Percentiles rank a stretch among this genome's conserved stretches.
Evolutionary conservation across 2,113 vertebrate species (phyloP).

Genomic region (Girardinichthys multiradiatus): DNA sequence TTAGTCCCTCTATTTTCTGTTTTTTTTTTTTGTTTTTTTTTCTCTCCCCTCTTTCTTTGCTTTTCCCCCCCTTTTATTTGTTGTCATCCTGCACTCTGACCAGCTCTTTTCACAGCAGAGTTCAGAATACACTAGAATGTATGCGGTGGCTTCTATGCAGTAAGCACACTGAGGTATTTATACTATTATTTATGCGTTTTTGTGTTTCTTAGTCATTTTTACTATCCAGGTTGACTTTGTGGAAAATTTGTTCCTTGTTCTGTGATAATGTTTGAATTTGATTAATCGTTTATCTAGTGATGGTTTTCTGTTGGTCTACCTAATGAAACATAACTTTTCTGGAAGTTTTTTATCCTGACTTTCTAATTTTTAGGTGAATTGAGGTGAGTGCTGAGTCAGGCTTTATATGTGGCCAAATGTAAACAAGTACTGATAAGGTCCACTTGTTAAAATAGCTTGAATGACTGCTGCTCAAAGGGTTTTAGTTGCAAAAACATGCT

Average conservation of each 20-base stretch:
- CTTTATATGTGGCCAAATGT: constrained; percentile 11
- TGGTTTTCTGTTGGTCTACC: not conserved
- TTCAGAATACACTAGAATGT: constrained; percentile 79
- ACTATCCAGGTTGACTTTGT: not conserved
- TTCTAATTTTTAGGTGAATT: constrained; percentile 2
- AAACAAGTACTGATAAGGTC: constrained; percentile 34
- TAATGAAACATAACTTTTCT: constrained; percentile 5
- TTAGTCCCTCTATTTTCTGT: not conserved
- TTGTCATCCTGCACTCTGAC: constrained; percentile 67
- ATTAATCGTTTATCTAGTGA: not conserved
- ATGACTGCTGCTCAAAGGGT: not conserved
- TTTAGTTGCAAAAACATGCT: constrained; percentile 2
- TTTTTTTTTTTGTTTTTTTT: not conserved
- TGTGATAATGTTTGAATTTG: constrained; percentile 6
- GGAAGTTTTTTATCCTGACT: not conserved
- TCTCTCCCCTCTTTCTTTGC: constrained; percentile 16
- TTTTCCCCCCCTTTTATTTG: constrained; percentile 51
- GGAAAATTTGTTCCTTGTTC: not conserved
- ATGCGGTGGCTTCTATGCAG: constrained; percentile 76
- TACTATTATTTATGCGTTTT: not conserved
- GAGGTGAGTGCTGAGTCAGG: constrained; percentile 17
- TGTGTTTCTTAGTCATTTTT: constrained; percentile 1
- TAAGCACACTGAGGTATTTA: constrained; percentile 77
- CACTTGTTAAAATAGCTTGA: constrained; percentile 11
- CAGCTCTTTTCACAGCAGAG: constrained; percentile 64